Base-by-base conservation (phyloP, 2,888 invertebrate species). In the Hemaris fuciformis region DNA sequence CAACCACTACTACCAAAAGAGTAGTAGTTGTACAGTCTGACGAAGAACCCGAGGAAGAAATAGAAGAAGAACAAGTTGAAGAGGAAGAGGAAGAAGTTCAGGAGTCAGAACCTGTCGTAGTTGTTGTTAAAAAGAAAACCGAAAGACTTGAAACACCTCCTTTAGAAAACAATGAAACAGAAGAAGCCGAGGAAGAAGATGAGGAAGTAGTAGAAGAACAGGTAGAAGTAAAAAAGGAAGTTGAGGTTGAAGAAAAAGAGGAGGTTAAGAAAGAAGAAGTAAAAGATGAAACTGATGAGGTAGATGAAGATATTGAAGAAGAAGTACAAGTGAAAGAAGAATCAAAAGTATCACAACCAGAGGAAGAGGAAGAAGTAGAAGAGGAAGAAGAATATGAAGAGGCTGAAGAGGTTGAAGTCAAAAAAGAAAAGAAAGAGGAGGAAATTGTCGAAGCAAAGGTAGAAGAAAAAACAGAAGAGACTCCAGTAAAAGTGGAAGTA, bases 1-100 rank as follows among this genome's bases (percentile, higher is more conserved):
- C 77, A 10, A 83, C 83, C 5, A 83, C 82, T n/a, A 82, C 84
- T 8, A 77, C 78, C 2, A 85, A 87, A 67, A 88, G 88, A 65
- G 84, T 89, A 5, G 81, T 87, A 0, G 74, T 88, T 15, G 75
- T 85, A 27, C 80, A 89, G 71, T 46, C 61, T 18, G 64, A 71
- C 43, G 78, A 82, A 18, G 78, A 83, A 56, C 76, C 81, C 38
- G 72, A 80, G 18, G 77, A 84, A 63, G 74, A 80, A 57, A 78
- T 80, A 45, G 70, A 76, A 53, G 78, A 80, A 46, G 76, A 74
- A 60, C 75, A 74, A 61, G 76, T 74, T 60, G 77, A 78, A 62
- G 77, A 75, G 56, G 78, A 74, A 62, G 80, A 74, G 62, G 79
- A 75, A 62, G 76, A 77, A 60, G 62, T 67, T 15, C 74, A 76